Evolutionary conservation across 1,140 invertebrate genomes (phyloP).

Genomic region (Drosophila fuyamai): DNA sequence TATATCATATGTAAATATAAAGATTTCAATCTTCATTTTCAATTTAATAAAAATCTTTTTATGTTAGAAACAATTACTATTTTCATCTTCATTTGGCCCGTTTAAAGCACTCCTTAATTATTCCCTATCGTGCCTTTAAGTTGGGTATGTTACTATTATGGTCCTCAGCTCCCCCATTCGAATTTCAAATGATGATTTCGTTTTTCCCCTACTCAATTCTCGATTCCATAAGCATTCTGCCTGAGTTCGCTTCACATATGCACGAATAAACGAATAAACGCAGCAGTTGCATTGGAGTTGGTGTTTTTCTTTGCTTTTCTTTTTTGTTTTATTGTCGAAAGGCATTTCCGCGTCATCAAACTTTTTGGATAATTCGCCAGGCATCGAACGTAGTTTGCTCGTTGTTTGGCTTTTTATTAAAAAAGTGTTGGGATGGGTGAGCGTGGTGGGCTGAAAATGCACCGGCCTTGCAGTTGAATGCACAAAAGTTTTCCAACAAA

Average conservation of each 20-base stretch:
- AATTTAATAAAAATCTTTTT: too few relatives aligned
- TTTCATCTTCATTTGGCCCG: background rate
- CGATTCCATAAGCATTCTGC: slow-evolving; percentile 52
- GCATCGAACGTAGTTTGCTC: slow-evolving; percentile 48
- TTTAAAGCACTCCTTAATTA: background rate
- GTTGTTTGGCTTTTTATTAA: slow-evolving; percentile 67
- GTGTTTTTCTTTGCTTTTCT: slow-evolving; percentile 6
- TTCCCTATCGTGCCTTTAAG: too few relatives aligned
- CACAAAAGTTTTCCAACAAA: slow-evolving; percentile 59
- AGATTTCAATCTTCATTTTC: too few relatives aligned
- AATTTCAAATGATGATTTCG: slow-evolving; percentile 31
- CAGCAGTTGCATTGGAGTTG: slow-evolving; percentile 22
- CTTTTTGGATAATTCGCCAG: slow-evolving; percentile 67
- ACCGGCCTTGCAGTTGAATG: slow-evolving; percentile 69
- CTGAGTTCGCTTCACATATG: slow-evolving; percentile 47
- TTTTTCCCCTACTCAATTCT: slow-evolving; percentile 7
- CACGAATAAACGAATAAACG: slow-evolving; percentile 47
- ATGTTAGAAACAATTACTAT: too few relatives aligned
- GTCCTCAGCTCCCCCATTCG: slow-evolving; percentile 7
- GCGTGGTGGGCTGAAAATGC: slow-evolving; percentile 30
- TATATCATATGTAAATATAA: too few relatives aligned
- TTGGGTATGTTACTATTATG: background rate
- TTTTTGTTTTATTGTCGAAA: slow-evolving; percentile 49
- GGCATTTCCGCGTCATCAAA: slow-evolving; percentile 70
- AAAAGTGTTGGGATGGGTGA: slow-evolving; percentile 29